These are phyloP conservation scores for Potamarius usumacintae DNA, from an alignment of 2,113 vertebrate species.

Conservation along the genomic window DNA sequence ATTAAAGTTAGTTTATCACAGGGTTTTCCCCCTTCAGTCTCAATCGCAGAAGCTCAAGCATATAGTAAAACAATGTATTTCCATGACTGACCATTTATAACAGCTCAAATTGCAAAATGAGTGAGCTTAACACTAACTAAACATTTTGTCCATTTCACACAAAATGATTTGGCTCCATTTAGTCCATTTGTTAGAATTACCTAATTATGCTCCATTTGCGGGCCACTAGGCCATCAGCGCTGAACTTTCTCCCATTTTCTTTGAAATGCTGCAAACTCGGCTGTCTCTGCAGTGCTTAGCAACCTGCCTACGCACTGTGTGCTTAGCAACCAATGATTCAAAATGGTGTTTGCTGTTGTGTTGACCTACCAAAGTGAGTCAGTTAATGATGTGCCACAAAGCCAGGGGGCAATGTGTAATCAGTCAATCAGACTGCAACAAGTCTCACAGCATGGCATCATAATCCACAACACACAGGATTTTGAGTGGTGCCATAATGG, in stretches of 20 bases:
- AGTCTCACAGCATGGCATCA: background rate
- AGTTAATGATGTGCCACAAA: constrained; percentile 29
- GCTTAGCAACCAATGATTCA: constrained; percentile 47
- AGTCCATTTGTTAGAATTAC: constrained; percentile 6
- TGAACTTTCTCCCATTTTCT: constrained; percentile 29
- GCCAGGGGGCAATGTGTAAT: constrained; percentile 40
- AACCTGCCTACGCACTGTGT: constrained; percentile 34
- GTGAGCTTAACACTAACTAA: background rate
- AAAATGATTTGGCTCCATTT: constrained; percentile 6
- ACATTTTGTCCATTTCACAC: background rate
- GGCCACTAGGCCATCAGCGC: background rate
- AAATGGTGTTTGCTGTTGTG: constrained; percentile 43
- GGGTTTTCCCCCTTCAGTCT: background rate
- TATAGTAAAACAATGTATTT: background rate
- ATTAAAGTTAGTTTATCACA: background rate
- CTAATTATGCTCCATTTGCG: constrained; percentile 24
- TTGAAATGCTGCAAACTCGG: constrained; percentile 9
- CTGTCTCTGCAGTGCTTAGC: constrained; percentile 9
- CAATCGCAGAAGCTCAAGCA: background rate
- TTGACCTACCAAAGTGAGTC: constrained; percentile 9
- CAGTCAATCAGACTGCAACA: constrained; percentile 34
- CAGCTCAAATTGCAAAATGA: background rate
- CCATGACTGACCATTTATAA: background rate
- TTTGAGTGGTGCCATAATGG: background rate
- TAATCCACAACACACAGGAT: background rate